phyloP scores from a whole-genome alignment of 1,140 invertebrate genomes.

The Stegodyphus mimosarum region DNA sequence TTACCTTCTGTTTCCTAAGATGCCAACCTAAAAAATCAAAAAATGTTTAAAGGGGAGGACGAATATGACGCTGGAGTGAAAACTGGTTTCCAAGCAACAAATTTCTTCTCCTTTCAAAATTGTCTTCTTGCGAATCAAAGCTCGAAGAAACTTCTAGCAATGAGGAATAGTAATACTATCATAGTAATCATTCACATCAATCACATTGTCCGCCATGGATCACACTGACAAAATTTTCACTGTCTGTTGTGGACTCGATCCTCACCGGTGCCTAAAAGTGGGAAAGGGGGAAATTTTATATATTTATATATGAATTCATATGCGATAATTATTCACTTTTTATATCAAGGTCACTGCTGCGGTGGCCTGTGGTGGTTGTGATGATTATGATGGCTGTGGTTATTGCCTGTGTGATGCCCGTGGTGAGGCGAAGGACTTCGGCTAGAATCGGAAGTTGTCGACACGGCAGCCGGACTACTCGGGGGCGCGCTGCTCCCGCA shows the following conservation, averaged over 20 bases:
- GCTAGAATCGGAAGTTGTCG: slow-evolving; percentile 63
- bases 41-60: too few relatives aligned
- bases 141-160: too few relatives aligned
- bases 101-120: too few relatives aligned
- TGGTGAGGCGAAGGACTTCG: slow-evolving; percentile 50
- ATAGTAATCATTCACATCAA: too few relatives aligned
- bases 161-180: too few relatives aligned
- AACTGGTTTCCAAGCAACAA: too few relatives aligned
- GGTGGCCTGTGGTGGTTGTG: slow-evolving; percentile 48
- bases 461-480: slow-evolving; percentile 61
- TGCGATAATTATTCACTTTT: background rate
- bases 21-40: too few relatives aligned
- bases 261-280: background rate
- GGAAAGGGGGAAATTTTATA: background rate
- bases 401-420: background rate
- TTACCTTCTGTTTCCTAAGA: too few relatives aligned
- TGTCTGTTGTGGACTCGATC: background rate
- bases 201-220: too few relatives aligned
- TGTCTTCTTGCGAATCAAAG: too few relatives aligned
- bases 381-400: slow-evolving; percentile 18
- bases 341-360: slow-evolving; percentile 25
- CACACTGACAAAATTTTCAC: too few relatives aligned
- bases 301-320: slow-evolving; percentile 3
- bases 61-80: too few relatives aligned
- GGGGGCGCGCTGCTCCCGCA: slow-evolving; percentile 53